phyloP scores from a whole-genome alignment of 2,888 invertebrate genomes.

The Alloplasta piceator region DNA sequence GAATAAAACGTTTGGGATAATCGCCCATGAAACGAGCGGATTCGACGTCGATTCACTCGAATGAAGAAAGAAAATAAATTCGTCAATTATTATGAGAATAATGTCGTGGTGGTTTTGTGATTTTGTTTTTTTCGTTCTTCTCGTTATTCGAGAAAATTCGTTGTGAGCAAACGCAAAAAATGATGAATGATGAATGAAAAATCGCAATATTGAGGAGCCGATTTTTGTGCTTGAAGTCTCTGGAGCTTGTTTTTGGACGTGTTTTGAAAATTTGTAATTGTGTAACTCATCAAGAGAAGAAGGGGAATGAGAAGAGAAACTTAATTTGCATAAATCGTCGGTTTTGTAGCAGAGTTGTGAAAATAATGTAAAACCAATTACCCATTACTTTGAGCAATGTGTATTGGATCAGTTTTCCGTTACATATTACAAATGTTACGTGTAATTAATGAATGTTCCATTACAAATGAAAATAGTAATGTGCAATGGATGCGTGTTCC shows the following conservation, averaged over 20 bases:
- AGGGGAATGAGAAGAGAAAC: conserved; percentile 47
- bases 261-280: conserved; percentile 53
- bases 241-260: conserved; percentile 43
- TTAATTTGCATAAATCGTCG: conserved; percentile 22
- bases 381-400: too few species aligned
- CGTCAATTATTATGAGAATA: conserved; percentile 72
- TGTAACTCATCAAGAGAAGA: conserved; percentile 49
- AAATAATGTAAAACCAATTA: too few species aligned
- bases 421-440: too few species aligned
- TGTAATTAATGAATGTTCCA: too few species aligned
- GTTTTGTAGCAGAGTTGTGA: too few species aligned
- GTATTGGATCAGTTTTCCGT: too few species aligned
- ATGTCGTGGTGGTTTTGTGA: conserved; percentile 62
- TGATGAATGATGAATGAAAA: conserved; percentile 8
- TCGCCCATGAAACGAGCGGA: conserved; percentile 13
- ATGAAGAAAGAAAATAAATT: conserved; percentile 48
- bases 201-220: neutral
- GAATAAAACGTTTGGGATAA: conserved; percentile 40
- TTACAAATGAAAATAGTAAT: too few species aligned
- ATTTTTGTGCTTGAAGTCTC: conserved; percentile 4
- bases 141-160: conserved; percentile 13
- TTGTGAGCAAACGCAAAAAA: neutral
- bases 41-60: conserved; percentile 40
- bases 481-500: too few species aligned
- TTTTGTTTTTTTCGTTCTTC: conserved; percentile 60